Base-by-base conservation (phyloP, 2,888 invertebrate species). In the Lasioglossum morio region DNA sequence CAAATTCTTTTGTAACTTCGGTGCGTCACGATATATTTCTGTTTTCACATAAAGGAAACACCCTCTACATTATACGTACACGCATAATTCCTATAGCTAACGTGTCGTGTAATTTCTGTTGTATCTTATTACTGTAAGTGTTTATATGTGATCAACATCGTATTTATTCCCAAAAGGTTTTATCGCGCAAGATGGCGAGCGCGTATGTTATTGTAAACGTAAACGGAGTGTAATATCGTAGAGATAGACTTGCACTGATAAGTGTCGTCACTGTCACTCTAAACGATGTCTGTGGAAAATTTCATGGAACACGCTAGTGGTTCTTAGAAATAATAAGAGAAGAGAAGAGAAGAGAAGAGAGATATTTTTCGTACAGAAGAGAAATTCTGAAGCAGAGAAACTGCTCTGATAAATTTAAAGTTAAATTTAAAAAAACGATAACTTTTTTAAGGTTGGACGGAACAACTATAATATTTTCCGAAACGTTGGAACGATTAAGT, bases 211-310 rank as follows among this genome's bases (percentile, higher is more conserved):
- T 76, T 81, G 81, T 79, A 81, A 77, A 86, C 81, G 53, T 77
- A 84, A 73, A 86, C 81, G 53, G 60, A 77, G 77, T 78, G 78
- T 82, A 77, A 70, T 63, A 72, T 72, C 74, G 78, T 69, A 37
- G 70, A 87, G 84, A 88, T 87, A 88, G 74, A 82, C 79, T n/a
- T 75, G 37, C 57, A 57, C 69, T 79, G 87, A 88, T 88, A 88
- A 87, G 66, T 78, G 81, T 72, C 82, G n/a, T n/a, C n/a, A n/a
- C n/a, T n/a, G 85, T 89, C 85, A 73, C 27, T 76, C 76, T 77
- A 81, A 81, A 81, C 77, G 87, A 89, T 87, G 88, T 82, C 89
- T 82, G 77, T 89, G 91, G 91, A 91, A 91, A 90, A 85, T 91
- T 91, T 90, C 91, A 89, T 84, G 87, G 84, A 81, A 84, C 57